A percentile compares a stretch with the other conserved stretches of the same genome.
These are phyloP conservation scores for Atrina japonica DNA, from an alignment of 2,888 invertebrate species.

Conservation along the genomic window DNA sequence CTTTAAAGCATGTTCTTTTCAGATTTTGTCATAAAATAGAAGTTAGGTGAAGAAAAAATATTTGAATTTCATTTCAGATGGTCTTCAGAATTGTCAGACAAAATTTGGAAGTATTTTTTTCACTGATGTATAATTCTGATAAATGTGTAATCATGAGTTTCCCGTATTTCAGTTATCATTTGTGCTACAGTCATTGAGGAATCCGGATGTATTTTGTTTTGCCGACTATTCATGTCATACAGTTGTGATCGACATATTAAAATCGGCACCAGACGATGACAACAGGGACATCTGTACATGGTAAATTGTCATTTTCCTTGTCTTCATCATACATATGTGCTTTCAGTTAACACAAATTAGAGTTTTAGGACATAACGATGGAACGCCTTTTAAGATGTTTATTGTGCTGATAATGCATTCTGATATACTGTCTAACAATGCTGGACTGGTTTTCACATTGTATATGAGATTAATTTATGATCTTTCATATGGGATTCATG, in stretches of 20 bases:
- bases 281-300: conserved; percentile 96
- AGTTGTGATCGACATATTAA: conserved; percentile 93
- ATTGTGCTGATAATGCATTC: too few species aligned
- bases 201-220: conserved; percentile 96
- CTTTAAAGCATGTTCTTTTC: too few species aligned
- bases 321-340: conserved; percentile 2
- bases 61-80: too few species aligned
- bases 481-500: too few species aligned
- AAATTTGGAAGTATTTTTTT: too few species aligned
- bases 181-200: conserved; percentile 91
- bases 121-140: not conserved
- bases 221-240: conserved; percentile 94
- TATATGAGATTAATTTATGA: too few species aligned
- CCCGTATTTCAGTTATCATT: conserved; percentile 86
- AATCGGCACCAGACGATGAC: conserved; percentile 96
- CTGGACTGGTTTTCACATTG: too few species aligned
- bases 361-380: too few species aligned
- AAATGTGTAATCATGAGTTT: not conserved
- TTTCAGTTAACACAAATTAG: not conserved
- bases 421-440: too few species aligned
- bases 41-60: too few species aligned
- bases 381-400: too few species aligned
- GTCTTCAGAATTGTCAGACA: not conserved
- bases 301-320: conserved; percentile 80
- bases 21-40: too few species aligned